Percentiles rank a stretch among this genome's conserved stretches.
phyloP scores from a whole-genome alignment of 2,797 vertebrate species.

The Bradypodion pumilum region DNA sequence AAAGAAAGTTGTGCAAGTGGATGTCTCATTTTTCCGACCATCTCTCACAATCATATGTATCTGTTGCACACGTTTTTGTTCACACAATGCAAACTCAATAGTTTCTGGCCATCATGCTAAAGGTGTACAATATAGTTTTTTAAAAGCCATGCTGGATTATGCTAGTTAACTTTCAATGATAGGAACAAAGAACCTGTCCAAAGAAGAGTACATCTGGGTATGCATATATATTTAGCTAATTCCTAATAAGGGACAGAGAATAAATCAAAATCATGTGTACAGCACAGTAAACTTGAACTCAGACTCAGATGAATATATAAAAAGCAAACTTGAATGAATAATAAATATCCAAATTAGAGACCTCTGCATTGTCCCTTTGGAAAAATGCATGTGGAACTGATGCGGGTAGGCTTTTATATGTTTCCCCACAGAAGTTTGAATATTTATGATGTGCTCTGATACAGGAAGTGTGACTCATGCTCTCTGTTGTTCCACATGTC shows the following conservation, averaged over 20 bases:
- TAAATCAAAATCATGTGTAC: slow-evolving; percentile 4
- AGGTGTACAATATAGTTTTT: neutral
- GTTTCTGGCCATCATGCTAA: neutral
- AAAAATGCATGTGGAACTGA: neutral
- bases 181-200: slow-evolving; percentile 1
- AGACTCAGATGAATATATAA: too few species aligned
- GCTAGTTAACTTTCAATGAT: neutral
- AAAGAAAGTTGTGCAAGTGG: too few species aligned
- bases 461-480: slow-evolving; percentile 13
- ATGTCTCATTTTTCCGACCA: too few species aligned
- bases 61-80: too few species aligned
- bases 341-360: neutral
- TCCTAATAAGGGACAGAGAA: neutral
- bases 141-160: slow-evolving; percentile 4
- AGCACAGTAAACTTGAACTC: neutral
- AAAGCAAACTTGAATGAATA: neutral
- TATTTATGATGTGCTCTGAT: slow-evolving; percentile 18
- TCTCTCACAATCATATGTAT: too few species aligned
- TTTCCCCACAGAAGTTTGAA: neutral
- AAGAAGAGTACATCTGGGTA: neutral
- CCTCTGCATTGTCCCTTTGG: neutral
- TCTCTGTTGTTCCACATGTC: slow-evolving; percentile 13
- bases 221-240: slow-evolving; percentile 6
- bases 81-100: neutral
- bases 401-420: neutral